Percentiles rank a stretch among this genome's conserved stretches.
Conservation (phyloP, 2,113 vertebrate genomes). For the Ctenodactylus gundi region DNA sequence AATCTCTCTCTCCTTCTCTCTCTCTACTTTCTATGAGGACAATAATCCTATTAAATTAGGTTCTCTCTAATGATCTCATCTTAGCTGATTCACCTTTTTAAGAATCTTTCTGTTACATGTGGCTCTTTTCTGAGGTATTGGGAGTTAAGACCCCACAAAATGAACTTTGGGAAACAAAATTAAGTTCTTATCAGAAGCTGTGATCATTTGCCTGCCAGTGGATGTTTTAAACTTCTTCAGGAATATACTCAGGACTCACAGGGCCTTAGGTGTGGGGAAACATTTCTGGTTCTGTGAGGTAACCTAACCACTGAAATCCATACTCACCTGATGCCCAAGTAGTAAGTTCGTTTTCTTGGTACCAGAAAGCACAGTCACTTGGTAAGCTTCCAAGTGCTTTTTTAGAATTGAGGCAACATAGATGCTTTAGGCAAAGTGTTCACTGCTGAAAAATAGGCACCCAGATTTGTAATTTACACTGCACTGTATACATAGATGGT, state of each 20-base stretch:
- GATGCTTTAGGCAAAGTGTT: neutral
- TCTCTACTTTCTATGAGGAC: neutral
- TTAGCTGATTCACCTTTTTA: slow-evolving; percentile 19
- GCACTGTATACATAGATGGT: neutral
- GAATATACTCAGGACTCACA: neutral
- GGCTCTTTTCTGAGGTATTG: neutral
- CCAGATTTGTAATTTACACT: neutral
- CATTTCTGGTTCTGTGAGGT: neutral
- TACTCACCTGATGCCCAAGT: neutral
- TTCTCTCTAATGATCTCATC: neutral
- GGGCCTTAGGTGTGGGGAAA: neutral
- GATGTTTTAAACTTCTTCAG: neutral
- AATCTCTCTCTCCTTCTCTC: neutral
- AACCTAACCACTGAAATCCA: neutral
- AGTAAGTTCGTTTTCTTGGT: neutral
- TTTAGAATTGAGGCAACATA: neutral
- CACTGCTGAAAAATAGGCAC: neutral
- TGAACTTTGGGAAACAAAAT: neutral
- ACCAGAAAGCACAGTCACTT: neutral
- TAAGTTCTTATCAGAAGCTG: neutral
- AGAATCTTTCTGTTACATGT: neutral
- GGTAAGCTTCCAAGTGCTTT: neutral
- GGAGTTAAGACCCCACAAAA: neutral
- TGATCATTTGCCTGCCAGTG: neutral
- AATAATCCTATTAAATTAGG: neutral